A percentile compares a stretch with the other conserved stretches of the same genome.
Conservation (phyloP, 1,140 invertebrate species). For the Platorchestia sp. region DNA sequence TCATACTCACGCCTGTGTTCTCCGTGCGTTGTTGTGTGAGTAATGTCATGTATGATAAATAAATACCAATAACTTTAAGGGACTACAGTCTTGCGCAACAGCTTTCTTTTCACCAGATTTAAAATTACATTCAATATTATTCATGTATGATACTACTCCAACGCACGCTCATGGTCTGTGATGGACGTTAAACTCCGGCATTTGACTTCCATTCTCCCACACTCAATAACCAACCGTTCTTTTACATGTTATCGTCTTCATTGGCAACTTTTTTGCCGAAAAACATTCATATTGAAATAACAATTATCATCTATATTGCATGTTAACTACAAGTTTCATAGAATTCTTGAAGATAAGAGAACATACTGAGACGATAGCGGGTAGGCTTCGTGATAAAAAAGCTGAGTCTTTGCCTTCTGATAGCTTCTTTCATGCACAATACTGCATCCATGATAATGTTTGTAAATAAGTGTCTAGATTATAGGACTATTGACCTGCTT, state of each 20-base stretch:
- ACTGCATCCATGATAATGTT: constrained; percentile 35
- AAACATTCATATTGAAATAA: background rate
- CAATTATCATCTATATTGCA: background rate
- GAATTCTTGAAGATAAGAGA: background rate
- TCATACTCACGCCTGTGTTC: background rate
- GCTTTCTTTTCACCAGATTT: background rate
- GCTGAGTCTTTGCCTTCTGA: constrained; percentile 26
- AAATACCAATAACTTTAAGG: background rate
- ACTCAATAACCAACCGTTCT: background rate
- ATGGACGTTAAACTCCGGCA: background rate
- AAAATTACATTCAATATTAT: background rate
- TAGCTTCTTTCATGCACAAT: constrained; percentile 45
- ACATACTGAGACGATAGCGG: background rate
- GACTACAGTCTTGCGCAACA: background rate
- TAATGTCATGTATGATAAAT: constrained; percentile 3
- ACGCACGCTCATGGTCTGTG: background rate
- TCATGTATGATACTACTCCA: background rate
- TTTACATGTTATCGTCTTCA: background rate
- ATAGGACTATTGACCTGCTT: constrained; percentile 31
- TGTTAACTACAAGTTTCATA: background rate
- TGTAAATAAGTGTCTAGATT: constrained; percentile 24
- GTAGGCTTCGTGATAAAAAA: constrained; percentile 37
- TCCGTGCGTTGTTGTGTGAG: background rate
- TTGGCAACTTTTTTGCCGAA: background rate
- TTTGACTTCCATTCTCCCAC: background rate